Percentiles rank a stretch among this genome's conserved stretches.
Conservation (phyloP, 2,888 invertebrate species). For the Coleophora flavipennella region DNA sequence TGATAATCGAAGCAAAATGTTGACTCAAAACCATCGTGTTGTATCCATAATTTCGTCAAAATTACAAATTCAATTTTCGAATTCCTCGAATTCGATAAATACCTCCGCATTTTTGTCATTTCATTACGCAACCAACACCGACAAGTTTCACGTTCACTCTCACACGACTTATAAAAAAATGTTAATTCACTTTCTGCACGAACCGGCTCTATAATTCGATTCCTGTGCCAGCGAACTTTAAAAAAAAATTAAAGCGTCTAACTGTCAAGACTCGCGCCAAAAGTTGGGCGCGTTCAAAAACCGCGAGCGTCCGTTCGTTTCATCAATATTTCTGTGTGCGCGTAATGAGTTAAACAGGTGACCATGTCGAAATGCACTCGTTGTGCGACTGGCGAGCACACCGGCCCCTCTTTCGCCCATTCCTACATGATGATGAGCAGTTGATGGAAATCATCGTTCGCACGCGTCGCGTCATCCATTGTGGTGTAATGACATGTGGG, state of each 20-base stretch:
- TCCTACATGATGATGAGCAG: conserved; percentile 44
- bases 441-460: conserved; percentile 48
- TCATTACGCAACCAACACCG: conserved; percentile 49
- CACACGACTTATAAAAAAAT: conserved; percentile 38
- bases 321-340: conserved; percentile 21
- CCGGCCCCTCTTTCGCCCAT: conserved; percentile 65
- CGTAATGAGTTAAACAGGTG: conserved; percentile 48
- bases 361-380: conserved; percentile 69
- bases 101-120: conserved; percentile 35
- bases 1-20: conserved; percentile 10
- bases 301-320: conserved; percentile 28
- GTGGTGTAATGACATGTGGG: conserved; percentile 15
- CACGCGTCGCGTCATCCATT: conserved; percentile 24
- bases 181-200: conserved; percentile 63
- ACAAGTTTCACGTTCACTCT: conserved; percentile 62
- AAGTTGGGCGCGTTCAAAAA: conserved; percentile 29
- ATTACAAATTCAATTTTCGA: conserved; percentile 33
- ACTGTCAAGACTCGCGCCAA: conserved; percentile 36
- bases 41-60: background rate
- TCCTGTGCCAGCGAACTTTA: conserved; percentile 15
- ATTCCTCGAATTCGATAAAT: conserved; percentile 38
- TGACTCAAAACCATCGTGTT: conserved; percentile 3
- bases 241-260: conserved; percentile 17
- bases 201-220: conserved; percentile 40
- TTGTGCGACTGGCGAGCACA: conserved; percentile 57